Evolutionary conservation across 2,888 invertebrate species (phyloP).

Genomic region (Patella ulyssiponensis): DNA sequence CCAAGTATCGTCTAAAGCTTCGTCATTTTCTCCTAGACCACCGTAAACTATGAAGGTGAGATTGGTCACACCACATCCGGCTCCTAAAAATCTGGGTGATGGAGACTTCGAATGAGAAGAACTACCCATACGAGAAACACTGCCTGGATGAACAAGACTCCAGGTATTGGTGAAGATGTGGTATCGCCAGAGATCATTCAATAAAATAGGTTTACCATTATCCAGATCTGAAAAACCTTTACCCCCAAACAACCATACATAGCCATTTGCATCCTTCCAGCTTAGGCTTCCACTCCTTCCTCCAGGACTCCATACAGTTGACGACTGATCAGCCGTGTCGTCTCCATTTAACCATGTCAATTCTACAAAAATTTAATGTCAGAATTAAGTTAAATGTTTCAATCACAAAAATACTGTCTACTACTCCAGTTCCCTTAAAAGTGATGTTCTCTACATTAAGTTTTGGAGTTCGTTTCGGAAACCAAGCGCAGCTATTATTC

Average conservation of each 20-base stretch:
- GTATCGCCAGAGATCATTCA: conserved; percentile 60
- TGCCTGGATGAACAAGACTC: conserved; percentile 46
- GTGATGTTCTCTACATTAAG: no score
- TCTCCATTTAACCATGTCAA: conserved; percentile 55
- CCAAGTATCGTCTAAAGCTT: conserved; percentile 59
- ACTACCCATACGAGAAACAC: conserved; percentile 21
- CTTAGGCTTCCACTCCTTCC: conserved; percentile 53
- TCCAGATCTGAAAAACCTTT: conserved; percentile 34
- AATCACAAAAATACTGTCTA: no score
- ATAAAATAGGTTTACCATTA: conserved; percentile 39
- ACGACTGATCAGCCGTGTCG: conserved; percentile 36
- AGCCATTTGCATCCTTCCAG: conserved; percentile 45
- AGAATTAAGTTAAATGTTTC: not conserved
- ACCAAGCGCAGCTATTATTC: no score
- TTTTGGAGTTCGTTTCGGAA: no score
- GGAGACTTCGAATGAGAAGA: conserved; percentile 32
- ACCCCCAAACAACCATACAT: conserved; percentile 62
- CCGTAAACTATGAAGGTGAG: conserved; percentile 57
- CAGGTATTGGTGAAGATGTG: conserved; percentile 38
- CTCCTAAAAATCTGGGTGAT: conserved; percentile 45
- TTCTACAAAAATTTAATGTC: conserved; percentile 38
- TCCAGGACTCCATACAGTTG: conserved; percentile 44
- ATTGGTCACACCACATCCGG: conserved; percentile 52
- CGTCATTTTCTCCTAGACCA: conserved; percentile 48
- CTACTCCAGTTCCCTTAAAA: no score